A percentile compares a stretch with the other conserved stretches of the same genome.
Evolutionary conservation across 37 sponge, comb jelly and placozoan genomes (phyloP).

Genomic region (Ephydatia muelleri): DNA sequence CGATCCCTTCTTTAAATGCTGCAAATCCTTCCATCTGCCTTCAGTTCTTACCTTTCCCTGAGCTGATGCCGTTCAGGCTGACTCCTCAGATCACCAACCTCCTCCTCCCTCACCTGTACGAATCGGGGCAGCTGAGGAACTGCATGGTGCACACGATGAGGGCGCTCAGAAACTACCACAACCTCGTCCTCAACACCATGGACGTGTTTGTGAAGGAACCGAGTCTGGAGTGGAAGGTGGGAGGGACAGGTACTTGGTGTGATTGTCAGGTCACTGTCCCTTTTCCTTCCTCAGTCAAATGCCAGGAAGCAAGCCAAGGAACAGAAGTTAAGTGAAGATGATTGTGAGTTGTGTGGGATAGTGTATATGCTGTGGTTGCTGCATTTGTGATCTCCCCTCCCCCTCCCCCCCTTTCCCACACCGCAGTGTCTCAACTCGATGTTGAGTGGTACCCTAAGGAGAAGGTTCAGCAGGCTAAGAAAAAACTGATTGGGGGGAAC

Average conservation of each 20-base stretch:
- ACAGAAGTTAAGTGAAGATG: conserved; percentile 33
- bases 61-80: conserved; percentile 96
- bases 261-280: not conserved
- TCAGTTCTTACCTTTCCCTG: conserved; percentile 95
- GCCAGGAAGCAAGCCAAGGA: conserved; percentile 73
- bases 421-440: conserved; percentile 10
- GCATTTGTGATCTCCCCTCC: not conserved
- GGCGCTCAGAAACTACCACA: conserved; percentile 78
- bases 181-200: conserved; percentile 86
- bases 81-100: conserved; percentile 91
- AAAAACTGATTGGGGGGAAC: conserved; percentile 89
- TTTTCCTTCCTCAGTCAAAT: conserved; percentile 25
- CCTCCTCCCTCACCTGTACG: conserved; percentile 74
- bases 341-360: conserved; percentile 4
- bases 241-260: not conserved
- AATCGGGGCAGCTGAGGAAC: conserved; percentile 82
- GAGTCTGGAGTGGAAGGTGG: conserved; percentile 93
- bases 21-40: not conserved
- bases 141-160: conserved; percentile 93
- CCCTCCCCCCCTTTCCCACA: not conserved
- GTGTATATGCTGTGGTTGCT: not conserved
- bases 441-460: conserved; percentile 89
- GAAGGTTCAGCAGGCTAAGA: conserved; percentile 80
- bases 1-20: not conserved
- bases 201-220: conserved; percentile 99